A percentile compares a stretch with the other conserved stretches of the same genome.
phyloP scores from a whole-genome alignment of 2,797 vertebrate species.

The Emys orbicularis region DNA sequence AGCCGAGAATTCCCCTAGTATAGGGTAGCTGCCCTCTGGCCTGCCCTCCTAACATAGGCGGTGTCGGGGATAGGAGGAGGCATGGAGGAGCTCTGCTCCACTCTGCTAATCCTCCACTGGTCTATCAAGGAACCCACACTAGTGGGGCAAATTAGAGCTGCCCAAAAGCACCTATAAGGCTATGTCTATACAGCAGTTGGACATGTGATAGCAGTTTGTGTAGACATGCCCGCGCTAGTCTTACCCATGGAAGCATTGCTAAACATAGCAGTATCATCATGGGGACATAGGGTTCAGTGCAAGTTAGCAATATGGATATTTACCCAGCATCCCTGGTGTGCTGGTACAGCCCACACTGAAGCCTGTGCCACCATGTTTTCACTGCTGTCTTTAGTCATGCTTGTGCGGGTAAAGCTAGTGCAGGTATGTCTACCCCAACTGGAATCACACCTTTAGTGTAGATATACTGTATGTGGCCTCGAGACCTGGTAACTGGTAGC shows the following conservation, averaged over 20 bases:
- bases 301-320: neutral
- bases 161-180: neutral
- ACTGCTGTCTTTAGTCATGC: too few relatives aligned
- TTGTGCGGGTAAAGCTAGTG: neutral
- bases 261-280: neutral
- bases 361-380: too few relatives aligned
- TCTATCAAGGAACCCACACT: neutral
- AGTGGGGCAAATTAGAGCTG: neutral
- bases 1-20: neutral
- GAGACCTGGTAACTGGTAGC: neutral
- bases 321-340: neutral
- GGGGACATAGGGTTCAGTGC: neutral
- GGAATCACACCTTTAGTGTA: neutral
- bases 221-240: neutral
- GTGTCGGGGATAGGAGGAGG: neutral
- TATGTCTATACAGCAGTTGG: neutral
- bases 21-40: neutral
- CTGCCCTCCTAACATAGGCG: neutral
- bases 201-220: neutral
- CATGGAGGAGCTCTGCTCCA: neutral
- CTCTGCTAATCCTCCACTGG: neutral
- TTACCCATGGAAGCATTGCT: neutral
- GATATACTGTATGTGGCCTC: neutral
- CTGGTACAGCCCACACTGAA: neutral
- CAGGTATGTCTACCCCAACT: neutral